phyloP scores from a whole-genome alignment of 1,140 invertebrate genomes.

The Idris sp. region DNA sequence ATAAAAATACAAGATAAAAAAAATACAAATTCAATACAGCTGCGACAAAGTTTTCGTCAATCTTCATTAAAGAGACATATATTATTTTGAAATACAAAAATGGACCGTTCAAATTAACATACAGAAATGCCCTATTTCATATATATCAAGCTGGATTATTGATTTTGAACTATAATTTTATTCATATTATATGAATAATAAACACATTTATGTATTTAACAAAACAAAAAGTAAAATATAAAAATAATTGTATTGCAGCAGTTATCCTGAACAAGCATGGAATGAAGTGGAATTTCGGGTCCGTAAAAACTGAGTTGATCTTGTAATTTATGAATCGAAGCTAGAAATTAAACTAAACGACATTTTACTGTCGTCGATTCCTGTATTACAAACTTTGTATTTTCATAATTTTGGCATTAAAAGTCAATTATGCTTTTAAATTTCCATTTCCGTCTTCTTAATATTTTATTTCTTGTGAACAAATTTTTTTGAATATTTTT shows the following conservation, averaged over 20 bases:
- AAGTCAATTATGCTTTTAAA: constrained; percentile 61
- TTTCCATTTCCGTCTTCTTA: constrained; percentile 58
- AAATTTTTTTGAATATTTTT: too few relatives aligned
- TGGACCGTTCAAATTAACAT: too few relatives aligned
- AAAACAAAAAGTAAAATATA: constrained; percentile 1
- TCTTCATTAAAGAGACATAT: background rate
- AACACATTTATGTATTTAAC: too few relatives aligned
- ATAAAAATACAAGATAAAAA: too few relatives aligned
- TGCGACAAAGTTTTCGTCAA: too few relatives aligned
- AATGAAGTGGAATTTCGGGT: constrained; percentile 55
- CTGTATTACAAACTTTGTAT: constrained; percentile 36
- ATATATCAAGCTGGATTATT: constrained; percentile 59
- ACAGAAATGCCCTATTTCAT: constrained; percentile 28
- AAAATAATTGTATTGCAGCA: constrained; percentile 51
- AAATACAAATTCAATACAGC: too few relatives aligned
- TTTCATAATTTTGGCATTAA: constrained; percentile 64
- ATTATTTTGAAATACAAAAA: background rate
- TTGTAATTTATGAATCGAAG: constrained; percentile 61
- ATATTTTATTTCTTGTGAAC: constrained; percentile 47
- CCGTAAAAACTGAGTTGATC: constrained; percentile 56
- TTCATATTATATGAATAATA: background rate
- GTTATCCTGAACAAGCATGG: constrained; percentile 23
- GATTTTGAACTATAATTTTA: constrained; percentile 51
- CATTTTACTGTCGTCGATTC: constrained; percentile 64
- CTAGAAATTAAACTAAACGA: constrained; percentile 64